A percentile compares a stretch with the other conserved stretches of the same genome.
Evolutionary conservation across 2,797 vertebrate species (phyloP).

Genomic region (Eulemur coronatus): DNA sequence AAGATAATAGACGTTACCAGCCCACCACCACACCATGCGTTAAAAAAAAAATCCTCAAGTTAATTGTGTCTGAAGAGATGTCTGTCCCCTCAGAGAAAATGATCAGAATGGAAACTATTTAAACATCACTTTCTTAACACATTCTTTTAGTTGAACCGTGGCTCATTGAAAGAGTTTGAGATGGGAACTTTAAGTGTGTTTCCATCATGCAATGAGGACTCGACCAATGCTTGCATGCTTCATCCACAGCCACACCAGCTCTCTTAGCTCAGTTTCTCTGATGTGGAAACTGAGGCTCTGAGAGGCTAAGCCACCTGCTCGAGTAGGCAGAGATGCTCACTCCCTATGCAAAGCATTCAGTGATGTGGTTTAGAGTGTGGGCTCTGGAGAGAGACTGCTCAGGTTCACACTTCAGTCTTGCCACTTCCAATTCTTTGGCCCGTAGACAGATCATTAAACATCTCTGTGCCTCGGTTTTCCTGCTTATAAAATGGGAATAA

Average conservation of each 20-base stretch:
- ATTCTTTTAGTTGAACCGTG: neutral
- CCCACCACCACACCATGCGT: neutral
- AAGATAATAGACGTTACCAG: slow-evolving; percentile 25
- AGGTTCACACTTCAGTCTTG: neutral
- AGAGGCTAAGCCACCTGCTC: neutral
- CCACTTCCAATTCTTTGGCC: neutral
- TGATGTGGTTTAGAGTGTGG: too few species aligned
- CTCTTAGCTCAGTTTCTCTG: neutral
- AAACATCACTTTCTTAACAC: neutral
- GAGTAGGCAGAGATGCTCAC: neutral
- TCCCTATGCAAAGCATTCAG: neutral
- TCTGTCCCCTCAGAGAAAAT: slow-evolving; percentile 22
- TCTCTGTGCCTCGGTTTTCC: neutral
- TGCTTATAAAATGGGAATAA: neutral
- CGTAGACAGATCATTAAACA: neutral
- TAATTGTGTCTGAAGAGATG: slow-evolving; percentile 28
- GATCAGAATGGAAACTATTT: neutral
- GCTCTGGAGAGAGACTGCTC: neutral
- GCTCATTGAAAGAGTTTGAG: neutral
- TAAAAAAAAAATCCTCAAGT: slow-evolving; percentile 11
- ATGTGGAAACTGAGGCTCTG: neutral
- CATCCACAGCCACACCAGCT: fast-evolving
- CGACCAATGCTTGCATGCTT: too few species aligned
- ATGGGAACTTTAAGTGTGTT: neutral
- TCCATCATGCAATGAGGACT: too few species aligned